Evolutionary conservation across 2,113 vertebrate genomes (phyloP), one percentile per base, ranked within the genome.

Genomic region (Labeo catla): DNA sequence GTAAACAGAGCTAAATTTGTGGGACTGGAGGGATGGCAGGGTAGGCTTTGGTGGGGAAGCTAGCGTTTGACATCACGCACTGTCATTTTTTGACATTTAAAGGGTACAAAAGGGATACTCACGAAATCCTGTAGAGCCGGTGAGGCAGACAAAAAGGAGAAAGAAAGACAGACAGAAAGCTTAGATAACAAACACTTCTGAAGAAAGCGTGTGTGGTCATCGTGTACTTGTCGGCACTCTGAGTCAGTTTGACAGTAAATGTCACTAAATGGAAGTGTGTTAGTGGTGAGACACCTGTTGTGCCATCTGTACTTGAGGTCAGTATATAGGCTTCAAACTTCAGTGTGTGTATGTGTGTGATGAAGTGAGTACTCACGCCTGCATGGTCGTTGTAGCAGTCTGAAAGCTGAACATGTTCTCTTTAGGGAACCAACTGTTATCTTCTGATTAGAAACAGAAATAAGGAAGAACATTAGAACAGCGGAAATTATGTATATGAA

Each of bases 321-420:
- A 86, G 28, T 28, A 19, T 63, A 36, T 43, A 73, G 12, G 61
- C 21, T 72, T 11, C 54, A 73, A 57, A 21, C 45, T 68, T 68
- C 49, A 39, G 49, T 54, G n/a, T 49, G n/a, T 79, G 49, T 49
- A 50, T 66, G 65, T 84, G 61, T 45, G 73, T 8, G 6, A 28
- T 19, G 23, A 54, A 65, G n/a, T 43, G 59, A 54, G 78, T 88
- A 97, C 98, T 99, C 93, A 99, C 98, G 98, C 98, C 95, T 99
- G 98, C 96, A 99, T 98, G 95, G 98, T 99, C 85, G 98, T 99
- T 79, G 97, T 97, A 84, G 98, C 97, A 0, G 98, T 98, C 90
- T 98, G 97, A 93, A 99, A 99, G 93, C 93, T 96, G 95, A 99
- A 98, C 93, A 99, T 97, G 84, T 96, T 99, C 91, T 99, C 98